These are phyloP conservation scores for Oreochromis tanganicae DNA, from an alignment of 2,113 vertebrate species.

Conservation along the genomic window DNA sequence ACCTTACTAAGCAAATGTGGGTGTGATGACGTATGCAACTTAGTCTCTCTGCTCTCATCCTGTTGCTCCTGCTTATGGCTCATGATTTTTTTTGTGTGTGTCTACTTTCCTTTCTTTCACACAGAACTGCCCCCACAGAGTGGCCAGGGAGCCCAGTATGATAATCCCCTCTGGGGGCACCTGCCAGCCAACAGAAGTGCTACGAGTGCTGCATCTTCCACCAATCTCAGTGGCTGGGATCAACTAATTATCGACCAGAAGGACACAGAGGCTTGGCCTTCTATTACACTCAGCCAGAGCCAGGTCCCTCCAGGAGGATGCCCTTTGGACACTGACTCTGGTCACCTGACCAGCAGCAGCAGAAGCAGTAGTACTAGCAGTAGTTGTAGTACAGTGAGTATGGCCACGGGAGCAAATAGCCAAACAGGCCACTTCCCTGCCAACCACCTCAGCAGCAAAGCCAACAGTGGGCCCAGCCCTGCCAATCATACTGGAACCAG, in stretches of 20 bases:
- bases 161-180: slow-evolving; percentile 90
- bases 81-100: neutral
- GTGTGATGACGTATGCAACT: slow-evolving; percentile 2
- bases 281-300: slow-evolving; percentile 79
- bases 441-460: slow-evolving; percentile 82
- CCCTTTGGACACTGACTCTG: slow-evolving; percentile 83
- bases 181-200: slow-evolving; percentile 83
- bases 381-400: slow-evolving; percentile 76
- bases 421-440: slow-evolving; percentile 87
- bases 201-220: slow-evolving; percentile 68
- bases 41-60: neutral
- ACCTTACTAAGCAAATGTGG: slow-evolving; percentile 7
- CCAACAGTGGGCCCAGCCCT: slow-evolving; percentile 75
- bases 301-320: slow-evolving; percentile 89
- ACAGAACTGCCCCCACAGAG: slow-evolving; percentile 83
- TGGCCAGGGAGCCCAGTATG: slow-evolving; percentile 91
- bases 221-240: slow-evolving; percentile 84
- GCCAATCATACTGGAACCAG: slow-evolving; percentile 72
- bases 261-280: slow-evolving; percentile 92
- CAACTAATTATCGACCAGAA: slow-evolving; percentile 88
- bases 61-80: neutral
- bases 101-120: neutral
- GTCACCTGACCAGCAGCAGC: slow-evolving; percentile 83
- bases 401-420: slow-evolving; percentile 88
- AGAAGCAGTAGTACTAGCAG: slow-evolving; percentile 72